A percentile compares a stretch with the other conserved stretches of the same genome.
Conservation (phyloP, 2,797 vertebrate genomes). For the Geotrypetes seraphini region DNA sequence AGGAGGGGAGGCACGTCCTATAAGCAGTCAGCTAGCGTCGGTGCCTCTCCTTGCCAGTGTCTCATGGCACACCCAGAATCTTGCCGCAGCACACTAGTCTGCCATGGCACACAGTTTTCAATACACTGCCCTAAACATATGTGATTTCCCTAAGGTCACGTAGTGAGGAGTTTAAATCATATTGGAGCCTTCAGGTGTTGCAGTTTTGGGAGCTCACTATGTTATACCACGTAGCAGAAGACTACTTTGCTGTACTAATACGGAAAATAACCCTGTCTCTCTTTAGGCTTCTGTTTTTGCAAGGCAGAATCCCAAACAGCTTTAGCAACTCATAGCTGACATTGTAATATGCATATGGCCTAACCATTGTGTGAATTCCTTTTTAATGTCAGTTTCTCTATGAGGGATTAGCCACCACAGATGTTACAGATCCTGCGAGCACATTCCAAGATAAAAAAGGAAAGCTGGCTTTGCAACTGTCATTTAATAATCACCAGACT, state of each 20-base stretch:
- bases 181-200: too few species aligned
- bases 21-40: too few species aligned
- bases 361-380: conserved; percentile 45
- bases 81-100: too few species aligned
- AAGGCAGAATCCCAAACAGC: conserved; percentile 12
- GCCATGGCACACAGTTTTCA: too few species aligned
- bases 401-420: conserved; percentile 50
- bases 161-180: too few species aligned
- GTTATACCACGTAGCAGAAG: too few species aligned
- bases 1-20: too few species aligned
- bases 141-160: not conserved
- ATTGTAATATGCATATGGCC: conserved; percentile 47
- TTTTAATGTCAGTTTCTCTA: conserved; percentile 55
- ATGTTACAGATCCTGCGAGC: conserved; percentile 59
- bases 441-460: conserved; percentile 46
- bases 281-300: conserved; percentile 5
- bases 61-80: too few species aligned
- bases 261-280: conserved; percentile 11
- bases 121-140: too few species aligned
- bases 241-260: not conserved
- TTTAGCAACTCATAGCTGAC: conserved; percentile 37
- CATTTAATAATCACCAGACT: conserved; percentile 39
- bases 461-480: conserved; percentile 40
- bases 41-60: too few species aligned
- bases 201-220: too few species aligned